phyloP scores from a whole-genome alignment of 2,888 invertebrate species.

The Trissolcus japonicus region DNA sequence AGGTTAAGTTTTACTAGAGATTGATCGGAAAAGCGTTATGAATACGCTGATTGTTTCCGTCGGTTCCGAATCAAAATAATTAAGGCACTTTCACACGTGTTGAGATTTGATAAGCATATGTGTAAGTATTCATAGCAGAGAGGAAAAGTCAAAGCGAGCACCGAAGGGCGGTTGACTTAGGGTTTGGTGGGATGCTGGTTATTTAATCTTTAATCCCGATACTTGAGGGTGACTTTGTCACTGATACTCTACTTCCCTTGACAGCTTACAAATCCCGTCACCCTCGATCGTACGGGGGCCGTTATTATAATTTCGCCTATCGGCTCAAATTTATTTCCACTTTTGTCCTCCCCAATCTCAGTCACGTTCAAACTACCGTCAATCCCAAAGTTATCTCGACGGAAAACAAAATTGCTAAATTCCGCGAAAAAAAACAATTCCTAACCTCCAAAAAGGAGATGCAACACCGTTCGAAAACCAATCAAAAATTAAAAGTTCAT shows the following conservation, averaged over 20 bases:
- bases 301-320: slow-evolving; percentile 53
- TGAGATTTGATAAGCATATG: slow-evolving; percentile 57
- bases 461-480: background rate
- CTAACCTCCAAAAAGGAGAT: background rate
- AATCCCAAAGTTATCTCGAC: slow-evolving; percentile 2
- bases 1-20: too few species aligned
- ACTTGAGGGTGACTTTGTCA: slow-evolving; percentile 61
- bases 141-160: slow-evolving; percentile 39
- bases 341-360: slow-evolving; percentile 31
- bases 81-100: slow-evolving; percentile 53
- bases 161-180: slow-evolving; percentile 64
- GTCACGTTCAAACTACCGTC: slow-evolving; percentile 26
- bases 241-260: slow-evolving; percentile 59
- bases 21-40: too few species aligned
- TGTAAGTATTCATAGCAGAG: slow-evolving; percentile 54
- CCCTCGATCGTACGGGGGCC: slow-evolving; percentile 52
- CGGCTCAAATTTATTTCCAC: slow-evolving; percentile 55
- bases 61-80: slow-evolving; percentile 23
- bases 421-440: background rate
- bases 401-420: background rate
- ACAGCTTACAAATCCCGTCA: slow-evolving; percentile 57
- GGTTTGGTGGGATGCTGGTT: slow-evolving; percentile 69
- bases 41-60: background rate
- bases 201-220: slow-evolving; percentile 75
- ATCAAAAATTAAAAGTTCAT: background rate